Evolutionary conservation across 2,113 vertebrate species (phyloP).

Genomic region (Mionectes macconnelli): DNA sequence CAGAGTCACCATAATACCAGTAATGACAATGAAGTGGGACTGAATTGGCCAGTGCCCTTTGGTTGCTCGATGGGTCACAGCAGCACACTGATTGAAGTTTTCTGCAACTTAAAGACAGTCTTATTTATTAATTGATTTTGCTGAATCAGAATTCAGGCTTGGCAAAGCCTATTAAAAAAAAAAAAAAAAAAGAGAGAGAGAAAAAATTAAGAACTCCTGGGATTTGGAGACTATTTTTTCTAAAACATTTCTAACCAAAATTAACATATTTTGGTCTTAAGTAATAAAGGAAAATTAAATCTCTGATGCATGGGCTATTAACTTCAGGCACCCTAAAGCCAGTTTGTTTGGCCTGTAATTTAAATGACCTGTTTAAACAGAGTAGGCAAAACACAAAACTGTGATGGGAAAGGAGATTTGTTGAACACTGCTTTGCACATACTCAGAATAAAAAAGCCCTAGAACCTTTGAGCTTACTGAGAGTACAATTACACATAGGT

Average conservation of each 20-base stretch:
- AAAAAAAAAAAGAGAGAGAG: too few relatives aligned
- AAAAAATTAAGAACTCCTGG: background rate
- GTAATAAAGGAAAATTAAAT: background rate
- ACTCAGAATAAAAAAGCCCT: background rate
- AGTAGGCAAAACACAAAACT: background rate
- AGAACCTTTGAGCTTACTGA: background rate
- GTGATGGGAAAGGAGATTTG: background rate
- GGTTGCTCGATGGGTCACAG: background rate
- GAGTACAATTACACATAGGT: background rate
- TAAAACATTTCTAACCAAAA: background rate
- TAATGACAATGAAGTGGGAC: conserved; percentile 24
- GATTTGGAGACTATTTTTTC: background rate
- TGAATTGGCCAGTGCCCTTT: background rate
- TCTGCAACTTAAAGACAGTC: background rate
- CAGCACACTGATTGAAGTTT: background rate
- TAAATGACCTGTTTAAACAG: background rate
- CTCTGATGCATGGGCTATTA: background rate
- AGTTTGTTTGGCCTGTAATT: background rate
- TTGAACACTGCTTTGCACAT: background rate
- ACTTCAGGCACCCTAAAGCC: background rate
- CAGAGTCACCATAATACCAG: conserved; percentile 21
- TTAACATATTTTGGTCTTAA: background rate
- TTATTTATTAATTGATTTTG: background rate
- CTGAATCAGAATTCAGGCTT: conserved; percentile 11
- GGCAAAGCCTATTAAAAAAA: background rate